These are phyloP conservation scores for Xestobium rufovillosum DNA, from an alignment of 2,888 invertebrate genomes.

Conservation along the genomic window DNA sequence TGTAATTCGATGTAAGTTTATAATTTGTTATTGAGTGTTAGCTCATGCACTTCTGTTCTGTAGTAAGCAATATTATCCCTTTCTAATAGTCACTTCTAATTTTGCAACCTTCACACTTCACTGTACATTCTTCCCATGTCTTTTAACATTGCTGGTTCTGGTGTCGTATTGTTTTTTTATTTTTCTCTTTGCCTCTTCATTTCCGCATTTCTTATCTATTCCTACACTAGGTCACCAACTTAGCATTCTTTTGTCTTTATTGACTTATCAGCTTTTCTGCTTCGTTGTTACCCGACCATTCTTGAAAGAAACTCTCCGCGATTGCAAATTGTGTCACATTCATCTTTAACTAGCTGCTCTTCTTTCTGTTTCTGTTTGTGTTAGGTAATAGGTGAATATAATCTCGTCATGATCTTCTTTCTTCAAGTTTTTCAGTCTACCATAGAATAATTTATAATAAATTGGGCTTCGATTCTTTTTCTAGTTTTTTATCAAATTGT, in stretches of 20 bases:
- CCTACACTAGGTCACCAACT: conserved; percentile 8
- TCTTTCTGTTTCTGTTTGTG: too few relatives aligned
- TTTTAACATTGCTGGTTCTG: conserved; percentile 9
- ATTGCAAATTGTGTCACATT: too few relatives aligned
- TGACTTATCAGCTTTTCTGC: conserved; percentile 9
- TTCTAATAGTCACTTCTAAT: not conserved
- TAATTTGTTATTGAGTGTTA: too few relatives aligned
- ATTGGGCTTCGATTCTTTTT: too few relatives aligned
- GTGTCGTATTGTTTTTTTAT: conserved; percentile 8
- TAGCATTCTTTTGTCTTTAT: conserved; percentile 16
- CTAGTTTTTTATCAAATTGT: too few relatives aligned
- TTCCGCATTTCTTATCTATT: conserved; percentile 8
- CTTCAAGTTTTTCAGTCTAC: too few relatives aligned
- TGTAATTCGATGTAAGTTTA: too few relatives aligned
- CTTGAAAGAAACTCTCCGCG: too few relatives aligned
- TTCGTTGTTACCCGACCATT: conserved; percentile 9
- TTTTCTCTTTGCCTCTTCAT: conserved; percentile 10
- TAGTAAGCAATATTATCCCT: not conserved
- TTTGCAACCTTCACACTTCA: not conserved
- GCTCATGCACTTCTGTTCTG: not conserved
- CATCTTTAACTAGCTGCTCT: too few relatives aligned
- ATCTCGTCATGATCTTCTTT: too few relatives aligned
- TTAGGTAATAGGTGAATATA: too few relatives aligned
- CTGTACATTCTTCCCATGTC: conserved; percentile 5
- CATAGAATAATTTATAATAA: too few relatives aligned